Conservation (phyloP, 2,888 invertebrate species). For the Sycophila texana region DNA sequence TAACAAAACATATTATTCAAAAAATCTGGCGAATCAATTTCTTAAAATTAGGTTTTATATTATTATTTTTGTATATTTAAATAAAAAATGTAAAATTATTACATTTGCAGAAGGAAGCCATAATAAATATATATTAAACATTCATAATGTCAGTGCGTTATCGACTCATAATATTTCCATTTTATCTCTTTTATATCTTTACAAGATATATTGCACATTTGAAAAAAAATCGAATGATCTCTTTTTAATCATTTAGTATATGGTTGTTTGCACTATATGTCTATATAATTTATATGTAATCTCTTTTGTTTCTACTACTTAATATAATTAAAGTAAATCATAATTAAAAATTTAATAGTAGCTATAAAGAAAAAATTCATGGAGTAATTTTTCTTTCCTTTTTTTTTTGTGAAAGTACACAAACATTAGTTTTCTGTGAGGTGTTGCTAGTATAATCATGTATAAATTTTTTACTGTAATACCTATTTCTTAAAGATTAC, state of each 20-base stretch:
- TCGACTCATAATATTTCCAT: not conserved
- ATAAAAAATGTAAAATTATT: not conserved
- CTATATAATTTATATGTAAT: not conserved
- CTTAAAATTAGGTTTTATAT: not conserved
- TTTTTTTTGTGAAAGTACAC: too few species aligned
- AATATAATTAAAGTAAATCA: not conserved
- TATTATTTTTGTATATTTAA: not conserved
- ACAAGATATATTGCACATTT: not conserved
- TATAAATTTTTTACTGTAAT: too few species aligned
- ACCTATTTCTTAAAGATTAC: too few species aligned
- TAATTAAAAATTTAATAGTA: not conserved
- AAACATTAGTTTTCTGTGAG: too few species aligned
- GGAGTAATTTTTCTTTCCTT: not conserved
- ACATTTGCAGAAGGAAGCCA: slow-evolving; percentile 6
- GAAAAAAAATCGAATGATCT: not conserved
- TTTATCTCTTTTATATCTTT: not conserved
- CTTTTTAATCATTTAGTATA: not conserved
- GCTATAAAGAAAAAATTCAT: not conserved
- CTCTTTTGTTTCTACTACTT: not conserved
- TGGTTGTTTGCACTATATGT: not conserved
- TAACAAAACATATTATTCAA: not conserved
- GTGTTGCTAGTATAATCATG: too few species aligned
- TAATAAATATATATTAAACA: not conserved
- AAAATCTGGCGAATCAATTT: not conserved
- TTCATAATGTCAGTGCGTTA: slow-evolving; percentile 3